Percentiles rank a stretch among this genome's conserved stretches.
These are phyloP conservation scores for Heliconius hortense DNA, from an alignment of 2,888 invertebrate species.

Conservation along the genomic window DNA sequence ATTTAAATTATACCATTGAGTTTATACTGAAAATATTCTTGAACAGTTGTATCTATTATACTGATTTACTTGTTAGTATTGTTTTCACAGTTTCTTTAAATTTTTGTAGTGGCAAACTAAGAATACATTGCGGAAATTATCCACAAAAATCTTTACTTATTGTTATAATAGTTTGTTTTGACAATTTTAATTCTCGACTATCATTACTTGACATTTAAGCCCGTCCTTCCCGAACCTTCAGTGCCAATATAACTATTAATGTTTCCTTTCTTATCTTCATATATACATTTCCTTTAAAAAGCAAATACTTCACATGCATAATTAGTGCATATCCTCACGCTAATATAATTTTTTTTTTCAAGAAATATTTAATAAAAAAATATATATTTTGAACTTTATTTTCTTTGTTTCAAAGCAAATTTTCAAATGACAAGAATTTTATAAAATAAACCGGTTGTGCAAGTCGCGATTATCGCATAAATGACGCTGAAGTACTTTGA, in stretches of 20 bases:
- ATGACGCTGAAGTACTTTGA: slow-evolving; percentile 40
- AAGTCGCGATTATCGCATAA: slow-evolving; percentile 40
- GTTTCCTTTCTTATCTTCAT: slow-evolving; percentile 34
- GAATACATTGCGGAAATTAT: too few relatives aligned
- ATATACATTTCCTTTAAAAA: slow-evolving; percentile 37
- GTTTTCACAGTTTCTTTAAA: too few relatives aligned
- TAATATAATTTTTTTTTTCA: slow-evolving; percentile 31
- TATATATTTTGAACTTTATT: slow-evolving; percentile 30
- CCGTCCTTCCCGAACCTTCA: not conserved
- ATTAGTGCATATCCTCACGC: slow-evolving; percentile 35
- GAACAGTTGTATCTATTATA: too few relatives aligned
- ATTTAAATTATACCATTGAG: too few relatives aligned
- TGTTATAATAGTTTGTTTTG: too few relatives aligned
- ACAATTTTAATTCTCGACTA: too few relatives aligned
- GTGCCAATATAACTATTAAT: slow-evolving; percentile 22
- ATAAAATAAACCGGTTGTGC: slow-evolving; percentile 39
- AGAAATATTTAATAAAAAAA: not conserved
- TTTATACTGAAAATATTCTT: too few relatives aligned
- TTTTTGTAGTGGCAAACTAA: too few relatives aligned
- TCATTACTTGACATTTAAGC: too few relatives aligned
- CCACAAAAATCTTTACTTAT: too few relatives aligned
- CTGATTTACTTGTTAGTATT: too few relatives aligned
- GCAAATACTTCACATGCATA: slow-evolving; percentile 33
- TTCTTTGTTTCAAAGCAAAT: not conserved
- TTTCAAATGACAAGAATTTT: slow-evolving; percentile 21